These are phyloP conservation scores for Zaprionus nigranus DNA, from an alignment of 1,140 invertebrate genomes.

Conservation along the genomic window DNA sequence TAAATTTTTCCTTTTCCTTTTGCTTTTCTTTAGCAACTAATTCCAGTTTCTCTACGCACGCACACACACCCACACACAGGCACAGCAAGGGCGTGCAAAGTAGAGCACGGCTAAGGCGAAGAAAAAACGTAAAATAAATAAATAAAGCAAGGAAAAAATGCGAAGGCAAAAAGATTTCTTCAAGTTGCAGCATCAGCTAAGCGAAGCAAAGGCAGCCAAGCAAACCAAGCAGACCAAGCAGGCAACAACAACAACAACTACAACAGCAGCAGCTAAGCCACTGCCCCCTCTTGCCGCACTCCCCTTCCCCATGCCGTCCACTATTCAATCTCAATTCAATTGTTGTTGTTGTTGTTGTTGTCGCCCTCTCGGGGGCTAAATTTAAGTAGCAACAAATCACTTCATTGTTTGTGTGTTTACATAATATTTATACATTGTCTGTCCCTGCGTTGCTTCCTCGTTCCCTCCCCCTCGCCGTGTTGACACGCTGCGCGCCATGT, in stretches of 20 bases:
- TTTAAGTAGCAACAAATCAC: constrained; percentile 83
- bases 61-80: constrained; percentile 19
- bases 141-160: constrained; percentile 10
- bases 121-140: not conserved
- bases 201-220: constrained; percentile 31
- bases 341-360: constrained; percentile 29
- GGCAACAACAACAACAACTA: too few relatives aligned
- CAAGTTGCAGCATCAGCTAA: constrained; percentile 54
- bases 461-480: constrained; percentile 23
- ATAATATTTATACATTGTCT: constrained; percentile 79
- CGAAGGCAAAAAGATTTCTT: constrained; percentile 41
- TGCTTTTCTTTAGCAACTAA: constrained; percentile 72
- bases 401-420: constrained; percentile 82
- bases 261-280: not conserved
- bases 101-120: constrained; percentile 14
- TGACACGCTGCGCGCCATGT: constrained; percentile 55
- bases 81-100: constrained; percentile 21
- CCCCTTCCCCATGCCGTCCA: not conserved
- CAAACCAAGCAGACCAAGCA: constrained; percentile 6
- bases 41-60: constrained; percentile 52
- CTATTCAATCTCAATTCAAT: constrained; percentile 4
- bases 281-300: not conserved
- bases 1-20: constrained; percentile 38
- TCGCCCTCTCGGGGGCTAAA: constrained; percentile 66
- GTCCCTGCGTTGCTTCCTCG: not conserved